Base-by-base conservation (phyloP, 2,888 invertebrate genomes). In the Sympetrum striolatum region DNA sequence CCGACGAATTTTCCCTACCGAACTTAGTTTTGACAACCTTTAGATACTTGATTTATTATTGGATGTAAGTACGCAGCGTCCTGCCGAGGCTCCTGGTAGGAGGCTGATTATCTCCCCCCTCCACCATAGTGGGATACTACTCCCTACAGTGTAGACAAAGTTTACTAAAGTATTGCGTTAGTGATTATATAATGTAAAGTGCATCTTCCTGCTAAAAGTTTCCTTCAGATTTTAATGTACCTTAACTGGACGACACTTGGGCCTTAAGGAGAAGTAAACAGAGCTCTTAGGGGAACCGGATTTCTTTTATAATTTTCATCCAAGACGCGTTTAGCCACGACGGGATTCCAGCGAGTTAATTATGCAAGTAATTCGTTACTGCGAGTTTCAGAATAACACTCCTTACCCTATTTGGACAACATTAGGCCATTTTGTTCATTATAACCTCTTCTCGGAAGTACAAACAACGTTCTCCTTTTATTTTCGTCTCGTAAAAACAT, bases 81-180 rank as follows among this genome's bases (percentile, higher is more conserved):
- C 90, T 90, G 81, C 81, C 90, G 90, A 90, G 90, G 90, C 90
- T 90, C 90, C 37, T 39, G 90, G 81, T 90, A 90, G 90, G 90
- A 90, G 80, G 90, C 90, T 90, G 90, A 53, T 31, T 6, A 44
- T 82, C n/a, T 82, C 22, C 31, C 48, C 82, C 31, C 53, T 44
- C 31, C n/a, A 31, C 82, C 48, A 53, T 48, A 44, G 48, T 82
- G 44, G 73, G 3, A 25, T 73, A 31, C 73, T 25, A 73, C n/a
- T 60, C 60, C n/a, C 60, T n/a, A n/a, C 73, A 25, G 25, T 73
- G 73, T 73, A 73, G 73, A 31, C 22, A 31, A 25, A 73, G 25
- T 53, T 53, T 53, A 53, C 53, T 53, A 53, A 18, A 53, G 53
- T 53, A 18, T 18, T 53, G 53, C 53, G 18, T 53, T 53, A 53